Base-by-base conservation (phyloP, 2,113 vertebrate genomes). In the Myrmecophaga tridactyla region DNA sequence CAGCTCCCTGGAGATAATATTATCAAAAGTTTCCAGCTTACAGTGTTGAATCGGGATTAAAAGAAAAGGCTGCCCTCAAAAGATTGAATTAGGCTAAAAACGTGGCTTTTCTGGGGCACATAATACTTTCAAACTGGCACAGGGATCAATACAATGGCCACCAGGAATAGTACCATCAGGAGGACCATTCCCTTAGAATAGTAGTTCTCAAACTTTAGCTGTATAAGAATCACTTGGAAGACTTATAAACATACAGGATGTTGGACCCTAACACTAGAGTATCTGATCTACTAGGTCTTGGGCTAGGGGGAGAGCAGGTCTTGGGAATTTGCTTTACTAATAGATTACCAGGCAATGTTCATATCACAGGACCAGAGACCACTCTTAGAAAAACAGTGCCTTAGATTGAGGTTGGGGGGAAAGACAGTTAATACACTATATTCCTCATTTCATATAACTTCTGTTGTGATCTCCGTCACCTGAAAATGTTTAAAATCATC, bases 251-350 rank as follows among this genome's bases (percentile, higher is more conserved):
- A 75, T 14, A 94, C 36, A 43, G 53, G 34, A 73, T 88, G 53
- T 63, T 36, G 70, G 25, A 15, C n/a, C n/a, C 48, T 70, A 36
- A 20, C 17, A 21, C 56, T 48, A 92, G 23, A 93, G 8, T 56
- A 73, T 67, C 48, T 95, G 11, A 39, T 89, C 93, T 73, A 53
- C 89, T 62, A 29, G 41, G 10, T 80, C n/a, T 80, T 93, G 46
- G 41, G 46, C 67, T n/a, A 83, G 9, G 7, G 41, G 18, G 58
- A 29, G 18, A 69, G n/a, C 3, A 36, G 14, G 3, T 82, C 72
- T 65, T 70, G 39, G 77, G 11, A 67, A 72, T 48, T 56, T 88
- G n/a, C 10, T 94, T 92, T 96, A 92, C 48, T 75, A 65, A 78
- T 5, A 92, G 17, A 48, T 76, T 87, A 14, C n/a, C 8, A 84